phyloP scores from a whole-genome alignment of 2,888 invertebrate genomes.

The Drosophila formosana region DNA sequence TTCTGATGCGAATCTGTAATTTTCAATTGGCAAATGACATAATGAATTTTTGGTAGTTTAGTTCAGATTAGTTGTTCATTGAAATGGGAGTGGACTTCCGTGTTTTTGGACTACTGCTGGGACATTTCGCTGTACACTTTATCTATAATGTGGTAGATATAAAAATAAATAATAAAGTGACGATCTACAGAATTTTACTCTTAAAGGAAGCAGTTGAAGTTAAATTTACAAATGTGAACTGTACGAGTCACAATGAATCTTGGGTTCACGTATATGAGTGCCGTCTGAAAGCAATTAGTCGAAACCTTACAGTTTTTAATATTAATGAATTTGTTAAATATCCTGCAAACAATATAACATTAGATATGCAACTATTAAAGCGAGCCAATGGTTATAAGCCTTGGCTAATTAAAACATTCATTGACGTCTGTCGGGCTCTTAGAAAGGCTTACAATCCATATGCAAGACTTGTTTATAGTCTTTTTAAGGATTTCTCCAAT shows the following conservation, averaged over 20 bases:
- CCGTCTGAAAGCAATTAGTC: not conserved
- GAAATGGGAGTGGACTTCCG: not conserved
- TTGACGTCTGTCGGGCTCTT: not conserved
- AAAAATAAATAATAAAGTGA: not conserved
- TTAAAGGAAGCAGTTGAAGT: not conserved
- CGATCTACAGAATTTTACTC: not conserved
- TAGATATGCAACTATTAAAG: not conserved
- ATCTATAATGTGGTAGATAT: not conserved
- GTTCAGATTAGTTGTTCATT: not conserved
- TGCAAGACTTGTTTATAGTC: not conserved
- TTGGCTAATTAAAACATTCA: not conserved
- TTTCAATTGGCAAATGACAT: not conserved
- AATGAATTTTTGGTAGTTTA: not conserved
- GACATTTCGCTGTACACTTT: not conserved
- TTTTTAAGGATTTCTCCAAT: not conserved
- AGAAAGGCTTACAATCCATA: slow-evolving; percentile 1
- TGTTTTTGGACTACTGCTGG: not conserved
- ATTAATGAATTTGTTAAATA: not conserved
- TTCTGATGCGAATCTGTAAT: not conserved
- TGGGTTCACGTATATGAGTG: not conserved
- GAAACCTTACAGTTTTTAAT: not conserved
- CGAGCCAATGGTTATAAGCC: not conserved
- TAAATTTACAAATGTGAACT: not conserved
- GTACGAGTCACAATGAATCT: not conserved
- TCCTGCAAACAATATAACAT: not conserved